Percentiles rank a stretch among this genome's conserved stretches.
Conservation (phyloP, 2,113 vertebrate species). For the Phocoena sinus region DNA sequence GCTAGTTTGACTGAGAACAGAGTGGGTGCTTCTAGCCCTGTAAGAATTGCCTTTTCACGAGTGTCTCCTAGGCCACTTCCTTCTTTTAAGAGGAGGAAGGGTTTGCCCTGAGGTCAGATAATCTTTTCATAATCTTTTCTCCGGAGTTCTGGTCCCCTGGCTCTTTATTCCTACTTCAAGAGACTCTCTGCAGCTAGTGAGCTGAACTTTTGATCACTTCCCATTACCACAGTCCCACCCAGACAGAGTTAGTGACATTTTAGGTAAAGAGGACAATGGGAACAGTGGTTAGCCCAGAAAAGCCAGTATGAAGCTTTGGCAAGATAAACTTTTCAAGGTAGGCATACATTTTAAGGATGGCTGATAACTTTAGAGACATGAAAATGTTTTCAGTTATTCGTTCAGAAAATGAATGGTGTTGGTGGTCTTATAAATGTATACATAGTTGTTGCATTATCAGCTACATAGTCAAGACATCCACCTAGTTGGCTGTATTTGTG, state of each 20-base stretch:
- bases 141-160: background rate
- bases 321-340: background rate
- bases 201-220: background rate
- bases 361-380: background rate
- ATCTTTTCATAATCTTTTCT: background rate
- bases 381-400: background rate
- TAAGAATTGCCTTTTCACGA: background rate
- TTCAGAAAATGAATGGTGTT: background rate
- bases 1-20: background rate
- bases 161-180: background rate
- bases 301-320: background rate
- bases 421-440: background rate
- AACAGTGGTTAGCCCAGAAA: background rate
- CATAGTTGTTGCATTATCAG: background rate
- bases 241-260: background rate
- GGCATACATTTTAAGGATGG: background rate
- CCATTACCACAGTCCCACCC: too few species aligned
- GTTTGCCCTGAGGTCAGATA: background rate
- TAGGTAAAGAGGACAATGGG: background rate
- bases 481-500: background rate
- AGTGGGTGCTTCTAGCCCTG: fast-evolving
- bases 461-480: background rate
- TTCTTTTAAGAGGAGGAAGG: background rate
- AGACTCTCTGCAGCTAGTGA: background rate
- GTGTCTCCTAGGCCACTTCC: background rate